Conservation (phyloP, 2,797 vertebrate genomes). For the Acipenser transmontanus region DNA sequence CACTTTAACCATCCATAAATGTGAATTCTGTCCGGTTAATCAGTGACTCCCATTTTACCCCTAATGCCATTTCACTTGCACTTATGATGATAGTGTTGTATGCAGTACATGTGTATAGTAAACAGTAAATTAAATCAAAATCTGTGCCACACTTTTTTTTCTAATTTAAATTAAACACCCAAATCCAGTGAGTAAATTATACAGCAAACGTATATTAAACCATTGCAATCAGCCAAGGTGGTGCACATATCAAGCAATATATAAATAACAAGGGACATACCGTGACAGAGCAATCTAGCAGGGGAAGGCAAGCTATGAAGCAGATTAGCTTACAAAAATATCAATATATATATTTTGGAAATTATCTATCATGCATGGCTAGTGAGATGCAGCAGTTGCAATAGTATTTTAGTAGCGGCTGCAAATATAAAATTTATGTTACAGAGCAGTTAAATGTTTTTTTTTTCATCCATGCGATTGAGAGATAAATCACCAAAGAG, state of each 20-base stretch:
- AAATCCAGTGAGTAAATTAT: not conserved
- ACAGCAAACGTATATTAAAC: not conserved
- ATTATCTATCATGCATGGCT: not conserved
- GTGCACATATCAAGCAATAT: not conserved
- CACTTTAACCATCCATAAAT: too few species aligned
- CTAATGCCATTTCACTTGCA: too few species aligned
- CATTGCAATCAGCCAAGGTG: not conserved
- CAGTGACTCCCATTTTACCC: too few species aligned
- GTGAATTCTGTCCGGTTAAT: too few species aligned
- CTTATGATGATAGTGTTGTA: too few species aligned
- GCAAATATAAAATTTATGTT: conserved; percentile 44
- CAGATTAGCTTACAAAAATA: too few species aligned
- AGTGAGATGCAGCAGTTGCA: not conserved
- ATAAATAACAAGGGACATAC: not conserved
- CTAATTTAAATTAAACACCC: not conserved
- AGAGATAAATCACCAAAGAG: conserved; percentile 25
- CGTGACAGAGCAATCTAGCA: not conserved
- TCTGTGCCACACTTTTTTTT: too few species aligned
- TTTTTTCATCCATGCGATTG: conserved; percentile 19
- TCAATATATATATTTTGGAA: not conserved
- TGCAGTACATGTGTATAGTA: too few species aligned
- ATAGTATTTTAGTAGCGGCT: conserved; percentile 19
- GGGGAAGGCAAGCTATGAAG: too few species aligned
- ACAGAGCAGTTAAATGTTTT: conserved; percentile 34
- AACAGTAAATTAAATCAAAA: too few species aligned